Evolutionary conservation across 2,888 invertebrate species (phyloP).

Genomic region (Gymnoscelis rufifasciata): DNA sequence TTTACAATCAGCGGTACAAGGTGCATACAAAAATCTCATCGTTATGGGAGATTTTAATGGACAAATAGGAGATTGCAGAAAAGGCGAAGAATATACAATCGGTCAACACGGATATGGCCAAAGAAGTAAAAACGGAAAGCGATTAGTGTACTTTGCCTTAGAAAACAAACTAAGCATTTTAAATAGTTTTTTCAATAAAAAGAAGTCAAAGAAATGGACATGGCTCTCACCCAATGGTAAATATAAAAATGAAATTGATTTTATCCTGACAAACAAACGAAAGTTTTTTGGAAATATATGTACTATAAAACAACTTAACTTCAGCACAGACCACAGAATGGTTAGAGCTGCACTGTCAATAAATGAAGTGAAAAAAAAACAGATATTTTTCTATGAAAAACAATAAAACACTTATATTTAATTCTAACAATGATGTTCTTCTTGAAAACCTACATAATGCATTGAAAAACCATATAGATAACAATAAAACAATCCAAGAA

Average conservation of each 20-base stretch:
- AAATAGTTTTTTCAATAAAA: not conserved
- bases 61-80: not conserved
- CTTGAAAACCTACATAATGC: too few relatives aligned
- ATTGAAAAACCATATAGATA: not conserved
- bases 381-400: not conserved
- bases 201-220: not conserved
- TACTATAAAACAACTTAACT: not conserved
- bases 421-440: too few relatives aligned
- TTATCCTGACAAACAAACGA: not conserved
- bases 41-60: not conserved
- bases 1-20: not conserved
- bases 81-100: not conserved
- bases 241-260: not conserved
- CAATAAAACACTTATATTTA: too few relatives aligned
- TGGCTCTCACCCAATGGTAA: not conserved
- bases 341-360: not conserved
- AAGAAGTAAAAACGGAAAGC: not conserved
- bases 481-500: not conserved
- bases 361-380: not conserved
- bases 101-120: not conserved
- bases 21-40: not conserved
- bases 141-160: not conserved
- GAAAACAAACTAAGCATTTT: not conserved
- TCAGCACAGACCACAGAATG: not conserved
- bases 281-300: not conserved